Base-by-base conservation (phyloP, 2,888 invertebrate species). In the Eupithecia insigniata region DNA sequence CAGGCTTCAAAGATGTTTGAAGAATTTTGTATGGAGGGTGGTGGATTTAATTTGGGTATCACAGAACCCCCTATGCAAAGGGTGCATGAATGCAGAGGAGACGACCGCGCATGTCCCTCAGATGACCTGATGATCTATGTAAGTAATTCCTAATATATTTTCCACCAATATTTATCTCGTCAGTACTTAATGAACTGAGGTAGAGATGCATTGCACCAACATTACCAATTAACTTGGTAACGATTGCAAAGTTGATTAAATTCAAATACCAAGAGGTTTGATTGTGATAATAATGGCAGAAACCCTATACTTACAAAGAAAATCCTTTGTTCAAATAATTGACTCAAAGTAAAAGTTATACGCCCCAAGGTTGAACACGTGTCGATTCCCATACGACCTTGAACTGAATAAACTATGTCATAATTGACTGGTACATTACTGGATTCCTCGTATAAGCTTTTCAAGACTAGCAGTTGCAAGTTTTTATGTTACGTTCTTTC, bases 301-400 rank as follows among this genome's bases (percentile, higher is more conserved):
- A 55, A 39, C 36, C 12, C 36, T 22, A 30, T 43, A 58, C 58
- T 46, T 60, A 43, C 51, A 34, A 70, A 62, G n/a, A 58, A 70
- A 65, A 58, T 34, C 70, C 73, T 70, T 74, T 71, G 69, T 71
- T 71, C 34, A 26, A 46, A 62, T 69, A 71, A 70, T 69, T 61
- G 67, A 67, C 66, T 34, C n/a, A 55, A 71, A 69, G 69, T 72
- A 65, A 71, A 69, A 74, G 69, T 71, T 70, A 71, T 71, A 61
- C 65, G 32, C 46, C 39, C 64, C 69, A 74, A 71, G 74, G 71
- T 71, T 65, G 14, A 43, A 51, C 74, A 69, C 71, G 69, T 69
- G 74, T 28, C 30, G 34, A 71, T 69, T 71, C 74, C 60, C 62
- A 64, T 58, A 39, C 60, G 74, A 32, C 74, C 74, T 74, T 74